Base-by-base conservation (phyloP, 1,140 invertebrate species). In the Lepidurus arcticus region DNA sequence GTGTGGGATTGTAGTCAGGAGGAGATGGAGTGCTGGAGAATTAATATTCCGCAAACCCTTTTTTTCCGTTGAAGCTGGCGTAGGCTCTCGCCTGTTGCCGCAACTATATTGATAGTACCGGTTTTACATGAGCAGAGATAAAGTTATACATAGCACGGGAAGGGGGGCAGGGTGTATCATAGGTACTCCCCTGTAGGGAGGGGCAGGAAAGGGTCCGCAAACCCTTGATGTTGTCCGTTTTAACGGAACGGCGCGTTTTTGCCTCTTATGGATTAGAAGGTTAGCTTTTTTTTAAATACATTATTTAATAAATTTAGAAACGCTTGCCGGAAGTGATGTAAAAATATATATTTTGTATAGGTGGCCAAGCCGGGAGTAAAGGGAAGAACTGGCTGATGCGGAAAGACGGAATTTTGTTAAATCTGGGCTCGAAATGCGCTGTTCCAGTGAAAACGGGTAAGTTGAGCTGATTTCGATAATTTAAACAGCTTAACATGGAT, bases 211-310 rank as follows among this genome's bases (percentile, higher is more conserved):
- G n/a, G n/a, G n/a, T 99, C 86, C 88, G 97, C 44, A 90, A 92
- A 73, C 86, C 89, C 0, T 88, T 99, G 44, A 93, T 90, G 0
- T 85, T 99, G 8, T 98, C 96, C 0, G 91, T 99, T 0, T 87
- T 99, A 7, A 98, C 97, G 0, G 98, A 99, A 85, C 88, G 98
- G 80, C 88, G 98, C 83, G 94, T 95, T 0, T 91, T 97, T 83
- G 85, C 88, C 74, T 97, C 98, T 0, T 98, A 98, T 84, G 98
- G 97, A n/a, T 84, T 99, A 80, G 86, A 91, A 81, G 95, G 92
- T 93, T 83, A 81, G 80, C 34, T 45, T 10, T 74, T 79, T 47
- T 77, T 45, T 47, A 21, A 75, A 26, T 74, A n/a, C 78, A 42
- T 34, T 10, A 26, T 45, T 80, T 42, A 78, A 76, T 26, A 78